A percentile compares a stretch with the other conserved stretches of the same genome.
phyloP scores from a whole-genome alignment of 2,113 vertebrate genomes.

The Dipodomys ordii region DNA sequence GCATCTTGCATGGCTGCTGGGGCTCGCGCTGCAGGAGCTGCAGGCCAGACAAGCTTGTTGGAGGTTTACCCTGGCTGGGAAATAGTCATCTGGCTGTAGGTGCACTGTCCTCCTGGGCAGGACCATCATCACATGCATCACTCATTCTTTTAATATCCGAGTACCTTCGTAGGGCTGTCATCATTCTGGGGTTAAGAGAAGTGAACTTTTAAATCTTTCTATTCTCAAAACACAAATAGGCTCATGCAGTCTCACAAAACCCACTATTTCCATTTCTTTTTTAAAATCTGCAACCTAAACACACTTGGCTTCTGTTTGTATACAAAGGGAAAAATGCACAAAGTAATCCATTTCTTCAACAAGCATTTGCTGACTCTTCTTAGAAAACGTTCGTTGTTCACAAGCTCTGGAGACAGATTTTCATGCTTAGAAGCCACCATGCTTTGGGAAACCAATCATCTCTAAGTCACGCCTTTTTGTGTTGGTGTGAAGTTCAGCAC shows the following conservation, averaged over 20 bases:
- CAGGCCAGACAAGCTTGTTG: not conserved
- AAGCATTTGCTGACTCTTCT: slow-evolving; percentile 14
- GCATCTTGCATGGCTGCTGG: not conserved
- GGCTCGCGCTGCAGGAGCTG: not conserved
- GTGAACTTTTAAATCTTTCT: not conserved
- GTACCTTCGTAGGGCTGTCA: not conserved
- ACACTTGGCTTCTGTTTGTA: not conserved
- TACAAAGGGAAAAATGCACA: not conserved
- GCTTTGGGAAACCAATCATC: not conserved
- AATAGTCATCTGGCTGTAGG: not conserved
- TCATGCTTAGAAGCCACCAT: not conserved
- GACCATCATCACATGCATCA: not conserved
- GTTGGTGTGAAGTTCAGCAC: not conserved
- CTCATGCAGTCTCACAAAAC: not conserved
- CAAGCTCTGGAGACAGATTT: not conserved
- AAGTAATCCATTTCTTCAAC: not conserved
- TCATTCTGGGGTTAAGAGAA: not conserved
- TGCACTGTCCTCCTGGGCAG: not conserved
- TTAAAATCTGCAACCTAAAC: not conserved
- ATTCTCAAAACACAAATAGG: not conserved
- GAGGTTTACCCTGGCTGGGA: not conserved
- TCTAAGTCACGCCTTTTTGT: not conserved
- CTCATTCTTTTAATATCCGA: not conserved
- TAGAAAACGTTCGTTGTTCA: slow-evolving; percentile 6
- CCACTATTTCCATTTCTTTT: not conserved